Conservation (phyloP, 2,888 invertebrate species). For the Hirtodrosophila trivittata region DNA sequence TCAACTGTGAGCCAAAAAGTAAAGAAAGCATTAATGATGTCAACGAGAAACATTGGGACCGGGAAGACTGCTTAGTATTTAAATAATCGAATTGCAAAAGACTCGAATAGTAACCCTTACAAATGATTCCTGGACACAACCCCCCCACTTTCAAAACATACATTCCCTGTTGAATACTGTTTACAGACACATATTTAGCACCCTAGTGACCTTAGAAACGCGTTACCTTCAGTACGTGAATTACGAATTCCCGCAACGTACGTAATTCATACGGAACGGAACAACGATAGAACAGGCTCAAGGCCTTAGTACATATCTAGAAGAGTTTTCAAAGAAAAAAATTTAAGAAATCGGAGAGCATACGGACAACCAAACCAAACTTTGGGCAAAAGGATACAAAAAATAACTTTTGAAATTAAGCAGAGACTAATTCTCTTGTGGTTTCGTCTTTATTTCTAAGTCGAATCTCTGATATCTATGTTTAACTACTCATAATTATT, state of each 20-base stretch:
- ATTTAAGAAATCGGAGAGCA: constrained; percentile 5
- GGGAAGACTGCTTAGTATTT: constrained; percentile 68
- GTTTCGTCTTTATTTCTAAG: constrained; percentile 19
- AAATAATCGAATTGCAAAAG: constrained; percentile 49
- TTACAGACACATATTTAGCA: constrained; percentile 62
- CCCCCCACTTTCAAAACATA: constrained; percentile 23
- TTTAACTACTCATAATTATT: constrained; percentile 39
- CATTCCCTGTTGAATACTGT: constrained; percentile 61
- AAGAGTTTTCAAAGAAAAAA: constrained; percentile 25
- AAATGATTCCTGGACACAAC: constrained; percentile 25
- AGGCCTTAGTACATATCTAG: constrained; percentile 56
- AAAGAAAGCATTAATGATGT: constrained; percentile 17
- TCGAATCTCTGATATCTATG: constrained; percentile 37
- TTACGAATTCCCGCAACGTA: constrained; percentile 37
- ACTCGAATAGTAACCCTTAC: constrained; percentile 46
- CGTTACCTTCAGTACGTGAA: constrained; percentile 64
- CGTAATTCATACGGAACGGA: constrained; percentile 40
- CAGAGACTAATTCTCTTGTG: constrained; percentile 5
- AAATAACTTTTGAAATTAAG: constrained; percentile 13
- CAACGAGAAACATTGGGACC: constrained; percentile 35
- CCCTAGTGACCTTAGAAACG: constrained; percentile 78
- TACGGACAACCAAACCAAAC: constrained; percentile 1
- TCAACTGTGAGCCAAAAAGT: constrained; percentile 85
- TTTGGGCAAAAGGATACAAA: too few species aligned
- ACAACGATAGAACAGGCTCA: constrained; percentile 45